Evolutionary conservation across 2,888 invertebrate genomes (phyloP).

Genomic region (Campoplex capitator): DNA sequence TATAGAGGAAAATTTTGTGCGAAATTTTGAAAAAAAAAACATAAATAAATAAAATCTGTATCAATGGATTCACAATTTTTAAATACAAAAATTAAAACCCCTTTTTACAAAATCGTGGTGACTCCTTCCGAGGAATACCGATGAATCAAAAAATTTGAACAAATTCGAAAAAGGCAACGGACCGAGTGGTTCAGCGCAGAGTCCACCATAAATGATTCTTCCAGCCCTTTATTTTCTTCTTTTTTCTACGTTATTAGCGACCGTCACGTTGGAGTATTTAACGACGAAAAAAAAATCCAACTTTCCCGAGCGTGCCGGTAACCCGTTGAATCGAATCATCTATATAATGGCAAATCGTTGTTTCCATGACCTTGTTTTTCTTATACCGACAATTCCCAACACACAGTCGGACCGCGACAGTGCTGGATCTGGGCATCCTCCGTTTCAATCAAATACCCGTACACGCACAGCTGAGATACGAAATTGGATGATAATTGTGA

Average conservation of each 20-base stretch:
- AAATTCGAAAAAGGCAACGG: no score
- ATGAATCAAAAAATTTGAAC: no score
- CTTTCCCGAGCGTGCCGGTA: conserved; percentile 89
- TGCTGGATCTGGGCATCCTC: conserved; percentile 95
- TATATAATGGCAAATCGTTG: conserved; percentile 95
- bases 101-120: no score
- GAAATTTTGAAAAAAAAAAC: no score
- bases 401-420: conserved; percentile 97
- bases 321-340: conserved; percentile 90
- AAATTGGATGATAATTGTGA: conserved; percentile 96
- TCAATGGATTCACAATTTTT: no score
- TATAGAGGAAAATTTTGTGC: no score
- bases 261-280: conserved; percentile 5
- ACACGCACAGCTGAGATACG: conserved; percentile 92
- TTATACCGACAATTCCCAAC: conserved; percentile 91
- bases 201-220: no score
- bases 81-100: no score
- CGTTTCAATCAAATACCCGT: conserved; percentile 93
- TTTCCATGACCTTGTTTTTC: conserved; percentile 93
- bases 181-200: no score
- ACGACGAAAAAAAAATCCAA: conserved; percentile 88
- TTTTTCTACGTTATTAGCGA: background rate
- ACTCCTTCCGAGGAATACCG: no score
- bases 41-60: no score
- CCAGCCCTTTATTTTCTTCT: no score